Evolutionary conservation across 1,140 invertebrate species (phyloP), one percentile per base, ranked within the genome.

Genomic region (Frieseomelitta varia): DNA sequence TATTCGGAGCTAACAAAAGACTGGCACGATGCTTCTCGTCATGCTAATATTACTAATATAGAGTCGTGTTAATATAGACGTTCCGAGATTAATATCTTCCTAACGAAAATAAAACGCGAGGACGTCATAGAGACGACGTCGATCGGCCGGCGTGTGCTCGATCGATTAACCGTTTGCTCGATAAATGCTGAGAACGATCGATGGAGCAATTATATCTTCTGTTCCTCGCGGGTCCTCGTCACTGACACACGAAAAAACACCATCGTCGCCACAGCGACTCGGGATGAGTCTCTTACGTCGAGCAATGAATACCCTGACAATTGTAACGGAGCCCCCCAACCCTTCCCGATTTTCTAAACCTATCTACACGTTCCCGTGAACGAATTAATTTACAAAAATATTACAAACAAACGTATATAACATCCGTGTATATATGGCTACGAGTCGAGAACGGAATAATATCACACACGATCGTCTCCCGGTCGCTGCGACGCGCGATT

Each of bases 311-410:
- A 76, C 81, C 81, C 73, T 76, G 74, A 68, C 65, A 68, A 71
- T 47, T 58, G 63, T 51, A 72, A 69, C 27, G 81, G 56, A 69
- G 67, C 47, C 12, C 12, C 39, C 39, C 39, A 47, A 8, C 39
- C 39, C 39, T 47, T 47, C 39, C 53, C 79, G 77, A 79, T 79
- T 51, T 27, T 65, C 61, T 68, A 58, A 69, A 79, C n/a, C 76
- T 84, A 84, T 84, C 81, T 84, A 84, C 67, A 68, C 81, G 81
- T 79, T 56, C 39, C 15, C 75, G 81, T 11, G 76, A 84, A 84
- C 81, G 69, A 84, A 84, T 79, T 71, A 84, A 84, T 84, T 79
- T 84, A 84, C 81, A 84, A 84, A 84, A 84, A 84, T 84, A 84
- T 84, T 84, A 84, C 67, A 84, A 84, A 84, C 75, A 78, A 84